Conservation (phyloP, 2,888 invertebrate species). For the Neria commutata region DNA sequence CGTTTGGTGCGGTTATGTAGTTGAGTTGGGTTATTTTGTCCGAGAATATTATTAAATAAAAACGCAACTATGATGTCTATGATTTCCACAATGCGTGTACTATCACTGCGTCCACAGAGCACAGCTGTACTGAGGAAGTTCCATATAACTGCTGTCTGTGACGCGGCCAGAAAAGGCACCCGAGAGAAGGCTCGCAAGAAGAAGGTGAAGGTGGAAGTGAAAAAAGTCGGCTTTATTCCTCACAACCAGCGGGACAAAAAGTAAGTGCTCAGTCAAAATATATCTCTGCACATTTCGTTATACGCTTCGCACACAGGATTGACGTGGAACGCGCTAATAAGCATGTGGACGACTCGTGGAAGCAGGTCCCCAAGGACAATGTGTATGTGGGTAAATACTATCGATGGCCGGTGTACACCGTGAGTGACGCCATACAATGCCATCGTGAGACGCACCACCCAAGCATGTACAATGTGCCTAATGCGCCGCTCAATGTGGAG, state of each 20-base stretch:
- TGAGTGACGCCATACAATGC: constrained; percentile 76
- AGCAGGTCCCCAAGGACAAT: constrained; percentile 68
- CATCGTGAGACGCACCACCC: constrained; percentile 85
- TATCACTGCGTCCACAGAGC: constrained; percentile 40
- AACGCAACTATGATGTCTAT: constrained; percentile 47
- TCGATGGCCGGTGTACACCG: constrained; percentile 68
- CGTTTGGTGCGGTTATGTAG: too few species aligned
- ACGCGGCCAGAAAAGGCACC: constrained; percentile 84
- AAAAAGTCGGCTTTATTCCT: constrained; percentile 77
- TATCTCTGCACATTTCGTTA: constrained; percentile 7
- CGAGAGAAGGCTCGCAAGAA: constrained; percentile 76
- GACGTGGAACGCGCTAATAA: constrained; percentile 62
- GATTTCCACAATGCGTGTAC: constrained; percentile 41
- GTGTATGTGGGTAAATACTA: constrained; percentile 68
- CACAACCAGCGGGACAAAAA: constrained; percentile 70
- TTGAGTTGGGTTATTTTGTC: too few species aligned
- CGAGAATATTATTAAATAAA: too few species aligned
- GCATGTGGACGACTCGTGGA: constrained; percentile 68
- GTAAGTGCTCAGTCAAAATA: constrained; percentile 54
- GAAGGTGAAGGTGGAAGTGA: constrained; percentile 77
- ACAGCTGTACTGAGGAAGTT: constrained; percentile 58
- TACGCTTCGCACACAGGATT: too few species aligned
- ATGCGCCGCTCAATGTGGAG: constrained; percentile 71
- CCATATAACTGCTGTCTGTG: constrained; percentile 67
- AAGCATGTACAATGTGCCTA: constrained; percentile 77